phyloP scores from a whole-genome alignment of 2,797 vertebrate genomes.

The Artibeus jamaicensis region DNA sequence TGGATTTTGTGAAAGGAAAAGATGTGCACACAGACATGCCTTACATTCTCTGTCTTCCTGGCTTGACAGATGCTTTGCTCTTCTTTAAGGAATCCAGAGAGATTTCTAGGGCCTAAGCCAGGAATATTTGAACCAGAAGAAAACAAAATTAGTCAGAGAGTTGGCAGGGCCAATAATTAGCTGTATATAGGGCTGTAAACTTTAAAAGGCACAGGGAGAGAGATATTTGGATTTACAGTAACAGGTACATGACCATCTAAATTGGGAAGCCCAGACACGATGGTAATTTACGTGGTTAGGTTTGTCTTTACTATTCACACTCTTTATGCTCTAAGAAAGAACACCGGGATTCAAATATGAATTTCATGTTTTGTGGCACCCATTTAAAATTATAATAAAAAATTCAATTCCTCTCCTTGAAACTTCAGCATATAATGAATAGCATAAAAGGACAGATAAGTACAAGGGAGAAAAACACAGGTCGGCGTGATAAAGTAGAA shows the following conservation, averaged over 20 bases:
- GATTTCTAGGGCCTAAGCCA: not conserved
- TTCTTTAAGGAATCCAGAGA: not conserved
- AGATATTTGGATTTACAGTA: not conserved
- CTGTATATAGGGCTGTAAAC: not conserved
- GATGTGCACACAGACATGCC: not conserved
- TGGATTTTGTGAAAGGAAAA: not conserved
- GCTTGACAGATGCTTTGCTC: not conserved
- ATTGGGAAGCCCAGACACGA: not conserved
- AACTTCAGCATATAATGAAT: constrained; percentile 41
- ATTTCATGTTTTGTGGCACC: constrained; percentile 55
- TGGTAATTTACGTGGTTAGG: not conserved
- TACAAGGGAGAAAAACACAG: not conserved
- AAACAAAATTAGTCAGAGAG: constrained; percentile 35
- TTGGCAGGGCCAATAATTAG: not conserved
- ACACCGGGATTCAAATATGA: constrained; percentile 45
- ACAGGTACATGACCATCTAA: not conserved
- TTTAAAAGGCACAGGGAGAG: not conserved
- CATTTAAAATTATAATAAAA: constrained; percentile 64
- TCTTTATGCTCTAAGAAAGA: constrained; percentile 31
- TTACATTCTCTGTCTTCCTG: not conserved
- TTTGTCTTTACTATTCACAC: not conserved
- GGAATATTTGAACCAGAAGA: not conserved
- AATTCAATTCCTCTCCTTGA: constrained; percentile 13
- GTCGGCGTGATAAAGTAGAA: not conserved
- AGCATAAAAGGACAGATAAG: constrained; percentile 14